A percentile compares a stretch with the other conserved stretches of the same genome.
These are phyloP conservation scores for Bubo scandiacus DNA, from an alignment of 2,113 vertebrate genomes.

Conservation along the genomic window DNA sequence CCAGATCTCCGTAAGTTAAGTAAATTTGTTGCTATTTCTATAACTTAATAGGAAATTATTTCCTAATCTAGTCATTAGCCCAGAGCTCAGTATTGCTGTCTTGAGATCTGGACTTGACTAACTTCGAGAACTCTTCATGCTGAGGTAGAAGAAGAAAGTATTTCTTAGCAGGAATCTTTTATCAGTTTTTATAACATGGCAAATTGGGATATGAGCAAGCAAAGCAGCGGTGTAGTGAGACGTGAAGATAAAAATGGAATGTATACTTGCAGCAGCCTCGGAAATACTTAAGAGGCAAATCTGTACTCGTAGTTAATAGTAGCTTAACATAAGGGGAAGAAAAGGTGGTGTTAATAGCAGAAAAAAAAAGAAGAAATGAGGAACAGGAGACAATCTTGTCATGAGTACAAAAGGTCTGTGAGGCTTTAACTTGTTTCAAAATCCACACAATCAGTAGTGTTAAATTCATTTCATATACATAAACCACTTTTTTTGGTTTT, in stretches of 20 bases:
- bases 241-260: not conserved
- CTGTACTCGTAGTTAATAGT: not conserved
- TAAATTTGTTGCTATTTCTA: not conserved
- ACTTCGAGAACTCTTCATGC: not conserved
- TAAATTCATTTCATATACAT: not conserved
- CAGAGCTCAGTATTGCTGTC: not conserved
- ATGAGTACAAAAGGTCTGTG: not conserved
- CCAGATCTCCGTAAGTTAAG: not conserved
- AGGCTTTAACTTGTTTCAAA: not conserved
- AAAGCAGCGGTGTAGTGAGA: not conserved
- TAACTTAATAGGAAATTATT: not conserved
- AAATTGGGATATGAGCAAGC: not conserved
- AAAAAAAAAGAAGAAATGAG: not conserved
- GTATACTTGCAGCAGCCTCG: not conserved
- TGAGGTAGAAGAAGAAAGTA: not conserved
- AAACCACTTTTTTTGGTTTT: not conserved
- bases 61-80: not conserved
- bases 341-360: not conserved
- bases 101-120: not conserved
- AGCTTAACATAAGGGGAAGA: not conserved
- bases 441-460: not conserved
- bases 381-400: not conserved
- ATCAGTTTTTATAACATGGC: not conserved
- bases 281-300: not conserved
- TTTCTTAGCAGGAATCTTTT: not conserved